Evolutionary conservation across 2,888 invertebrate species (phyloP), one percentile per base, ranked within the genome.

Genomic region (Doris montereyensis): DNA sequence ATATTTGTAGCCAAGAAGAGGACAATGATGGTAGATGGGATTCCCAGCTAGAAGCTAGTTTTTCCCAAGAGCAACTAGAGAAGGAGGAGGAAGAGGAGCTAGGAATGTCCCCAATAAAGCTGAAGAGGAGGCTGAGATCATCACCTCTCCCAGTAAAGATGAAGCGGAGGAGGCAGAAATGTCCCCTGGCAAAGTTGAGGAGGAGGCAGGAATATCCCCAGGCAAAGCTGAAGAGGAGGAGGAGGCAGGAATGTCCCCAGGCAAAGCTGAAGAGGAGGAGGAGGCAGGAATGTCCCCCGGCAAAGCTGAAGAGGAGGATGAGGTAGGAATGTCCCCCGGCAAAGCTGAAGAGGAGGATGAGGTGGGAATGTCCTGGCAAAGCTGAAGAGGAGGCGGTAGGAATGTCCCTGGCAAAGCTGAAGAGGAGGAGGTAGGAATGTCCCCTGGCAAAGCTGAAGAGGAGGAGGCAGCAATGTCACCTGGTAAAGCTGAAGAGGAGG

Each of bases 21-120:
- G 78, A 74, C 8, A 30, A 57, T 57, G 68, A 74, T 52, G 35
- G 74, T 4, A 28, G 58, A 26, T 73, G 41, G 67, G 74, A 78
- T 21, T 67, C 74, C 10, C 78, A 68, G 26, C 28, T 58, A n/a
- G 17, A 17, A 13, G 10, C 17, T 26, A 57, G 28, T 30, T 28
- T 41, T 17, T 60, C 57, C 21, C 72, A 28, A 2, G 8, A 4
- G 21, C 5, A 32, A 2, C 8, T 30, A 17, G 52, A 52, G 52
- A 52, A 17, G 52, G 10, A 8, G 17, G 52, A 52, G 8, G 52
- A 10, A 17, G 52, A 52, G 52, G 52, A 52, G 52, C 8, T 52
- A 17, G 52, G 10, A 10, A 10, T 8, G 10, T 10, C 8, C 52
- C 52, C 52, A 17, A 17, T 10, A 52, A 17, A 52, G 17, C 8